Conservation (phyloP, 2,113 vertebrate species). For the Dendropsophus ebraccatus region DNA sequence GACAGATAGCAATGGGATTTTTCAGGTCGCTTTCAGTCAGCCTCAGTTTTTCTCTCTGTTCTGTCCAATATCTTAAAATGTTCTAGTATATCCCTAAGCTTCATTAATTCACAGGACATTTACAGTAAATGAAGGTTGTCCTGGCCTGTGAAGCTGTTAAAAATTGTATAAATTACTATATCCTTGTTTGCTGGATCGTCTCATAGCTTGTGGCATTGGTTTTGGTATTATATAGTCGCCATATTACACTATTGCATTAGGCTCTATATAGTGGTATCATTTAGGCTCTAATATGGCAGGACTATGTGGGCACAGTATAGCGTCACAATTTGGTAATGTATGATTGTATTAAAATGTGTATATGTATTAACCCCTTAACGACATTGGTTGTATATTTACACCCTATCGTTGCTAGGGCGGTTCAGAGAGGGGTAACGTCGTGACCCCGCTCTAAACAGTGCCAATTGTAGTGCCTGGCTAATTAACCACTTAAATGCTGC, state of each 20-base stretch:
- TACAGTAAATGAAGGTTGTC: not conserved
- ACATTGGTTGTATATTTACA: too few species aligned
- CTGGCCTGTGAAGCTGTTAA: not conserved
- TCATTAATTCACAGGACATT: not conserved
- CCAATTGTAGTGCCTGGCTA: too few species aligned
- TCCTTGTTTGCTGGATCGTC: not conserved
- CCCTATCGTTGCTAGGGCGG: too few species aligned
- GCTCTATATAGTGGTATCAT: not conserved
- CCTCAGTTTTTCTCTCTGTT: not conserved
- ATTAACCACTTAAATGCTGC: too few species aligned
- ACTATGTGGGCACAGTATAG: not conserved
- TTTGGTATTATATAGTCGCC: not conserved
- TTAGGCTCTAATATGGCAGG: too few species aligned
- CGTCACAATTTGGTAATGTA: too few species aligned
- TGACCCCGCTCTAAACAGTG: too few species aligned
- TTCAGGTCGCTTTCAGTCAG: slow-evolving; percentile 6
- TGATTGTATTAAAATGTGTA: too few species aligned
- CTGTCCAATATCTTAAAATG: not conserved
- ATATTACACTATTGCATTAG: not conserved
- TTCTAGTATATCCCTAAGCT: not conserved
- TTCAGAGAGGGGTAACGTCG: too few species aligned
- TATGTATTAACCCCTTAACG: too few species aligned
- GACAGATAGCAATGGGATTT: not conserved
- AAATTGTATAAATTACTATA: not conserved
- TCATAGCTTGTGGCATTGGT: not conserved